Base-by-base conservation (phyloP, 2,113 vertebrate species). In the Notothenia coriiceps region DNA sequence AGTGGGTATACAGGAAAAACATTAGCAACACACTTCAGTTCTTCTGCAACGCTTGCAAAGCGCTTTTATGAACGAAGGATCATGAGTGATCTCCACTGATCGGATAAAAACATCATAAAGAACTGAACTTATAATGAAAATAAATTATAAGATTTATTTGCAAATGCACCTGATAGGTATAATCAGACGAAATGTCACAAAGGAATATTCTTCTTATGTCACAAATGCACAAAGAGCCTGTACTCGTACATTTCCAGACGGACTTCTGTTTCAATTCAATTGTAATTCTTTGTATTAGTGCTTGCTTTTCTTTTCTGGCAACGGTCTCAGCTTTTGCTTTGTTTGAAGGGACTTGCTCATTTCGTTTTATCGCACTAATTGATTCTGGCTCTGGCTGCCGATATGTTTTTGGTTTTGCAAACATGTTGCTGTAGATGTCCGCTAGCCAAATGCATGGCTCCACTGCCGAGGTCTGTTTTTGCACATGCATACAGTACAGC, bases 371-470 rank as follows among this genome's bases (percentile, higher is more conserved):
- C 74, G 2, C 76, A 76, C 80, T 89, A 87, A 91, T 89, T 89
- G 79, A 93, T 84, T 86, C 77, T 90, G 90, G 89, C 90, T 83
- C 67, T 82, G 17, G 20, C 68, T 87, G 90, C 85, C 89, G 89
- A 74, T 86, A 84, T 86, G 85, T 83, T 87, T 87, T 89, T 89
- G 83, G 74, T 83, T 72, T 84, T 87, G 61, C 63, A 85, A 84
- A 93, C 86, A 90, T 90, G 87, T 90, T 85, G 91, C 91, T 82
- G 75, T 70, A 91, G 89, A 86, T 92, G 89, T 88, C 87, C 86
- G 72, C 75, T 84, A 71, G 89, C 92, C 91, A 88, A 85, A 87
- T 85, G 91, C 87, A 77, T 29, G 68, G 82, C 87, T 89, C 91
- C 88, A 89, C 67, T 78, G n/a, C 54, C 51, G 13, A 25, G 77